Base-by-base conservation (phyloP, 1,140 invertebrate species). In the Phocides pigmalion region DNA sequence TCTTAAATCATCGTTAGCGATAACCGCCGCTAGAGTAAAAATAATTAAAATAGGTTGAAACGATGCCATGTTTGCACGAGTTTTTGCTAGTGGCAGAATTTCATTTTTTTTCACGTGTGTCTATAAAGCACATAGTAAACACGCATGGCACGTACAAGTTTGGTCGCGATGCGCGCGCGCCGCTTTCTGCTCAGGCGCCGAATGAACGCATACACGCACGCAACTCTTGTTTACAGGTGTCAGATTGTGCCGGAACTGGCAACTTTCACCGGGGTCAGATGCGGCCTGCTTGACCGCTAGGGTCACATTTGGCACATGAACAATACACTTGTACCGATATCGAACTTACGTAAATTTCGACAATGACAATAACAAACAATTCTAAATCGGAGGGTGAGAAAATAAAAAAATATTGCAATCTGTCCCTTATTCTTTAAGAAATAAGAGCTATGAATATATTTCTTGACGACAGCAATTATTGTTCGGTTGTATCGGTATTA, bases 211-310 rank as follows among this genome's bases (percentile, higher is more conserved):
- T 66, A 72, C 67, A 76, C 79, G 71, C 70, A 72, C 68, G 63
- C 70, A 53, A 19, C 70, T 71, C 79, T 81, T 79, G 74, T 76
- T 70, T 76, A 72, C 84, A 81, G 73, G 81, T 88, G 81, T 83
- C 81, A 82, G 80, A 80, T 83, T 77, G 70, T 82, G 59, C 85
- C 85, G 88, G 86, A 90, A 81, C 82, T 88, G 53, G 46, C 64
- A 46, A 81, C 86, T 90, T 89, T 90, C 88, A 79, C 86, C 72
- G 68, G 76, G 87, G 87, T 90, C 87, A 82, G 67, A 66, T 61
- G 64, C 70, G 70, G 69, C 70, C 74, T 47, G 65, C 67, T 63
- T 50, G 71, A 74, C 64, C 56, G n/a, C 50, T 25, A 17, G 25
- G 54, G 49, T 53, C 61, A 64, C 44, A 54, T 47, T 49, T 61